A percentile compares a stretch with the other conserved stretches of the same genome.
These are phyloP conservation scores for Cantharis flavilabris DNA, from an alignment of 2,888 invertebrate genomes.

Conservation along the genomic window DNA sequence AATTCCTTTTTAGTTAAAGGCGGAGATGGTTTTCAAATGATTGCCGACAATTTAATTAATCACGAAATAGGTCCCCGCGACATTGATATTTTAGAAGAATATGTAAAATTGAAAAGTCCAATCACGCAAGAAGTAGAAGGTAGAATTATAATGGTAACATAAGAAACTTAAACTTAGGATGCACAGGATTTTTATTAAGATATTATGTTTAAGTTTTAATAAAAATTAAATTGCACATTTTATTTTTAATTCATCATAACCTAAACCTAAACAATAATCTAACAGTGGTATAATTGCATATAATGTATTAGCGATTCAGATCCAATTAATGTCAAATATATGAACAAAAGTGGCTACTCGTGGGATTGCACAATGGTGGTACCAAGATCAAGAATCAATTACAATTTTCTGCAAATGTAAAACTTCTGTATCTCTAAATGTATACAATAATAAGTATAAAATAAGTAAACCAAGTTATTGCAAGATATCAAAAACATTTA, in stretches of 20 bases:
- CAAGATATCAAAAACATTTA: no score
- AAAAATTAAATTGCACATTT: neutral
- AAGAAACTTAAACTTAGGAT: neutral
- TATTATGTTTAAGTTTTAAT: neutral
- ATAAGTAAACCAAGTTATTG: no score
- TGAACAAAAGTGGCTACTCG: no score
- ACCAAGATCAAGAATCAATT: no score
- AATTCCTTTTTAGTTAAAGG: conserved; percentile 66
- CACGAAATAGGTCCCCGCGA: conserved; percentile 58
- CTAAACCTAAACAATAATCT: no score
- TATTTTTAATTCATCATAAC: neutral
- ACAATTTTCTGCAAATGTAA: no score
- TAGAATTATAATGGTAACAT: conserved; percentile 7
- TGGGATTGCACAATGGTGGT: no score
- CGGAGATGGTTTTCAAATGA: conserved; percentile 66
- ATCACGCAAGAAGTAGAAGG: conserved; percentile 39
- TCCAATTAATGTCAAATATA: no score
- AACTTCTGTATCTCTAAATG: no score
- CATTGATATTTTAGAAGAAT: conserved; percentile 59
- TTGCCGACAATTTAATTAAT: conserved; percentile 60
- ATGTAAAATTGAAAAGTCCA: conserved; percentile 59
- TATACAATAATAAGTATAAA: no score
- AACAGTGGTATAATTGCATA: no score
- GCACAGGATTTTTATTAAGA: neutral
- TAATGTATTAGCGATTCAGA: no score